Percentiles rank a stretch among this genome's conserved stretches.
Conservation (phyloP, 2,888 invertebrate genomes). For the Hirtodrosophila confusa region DNA sequence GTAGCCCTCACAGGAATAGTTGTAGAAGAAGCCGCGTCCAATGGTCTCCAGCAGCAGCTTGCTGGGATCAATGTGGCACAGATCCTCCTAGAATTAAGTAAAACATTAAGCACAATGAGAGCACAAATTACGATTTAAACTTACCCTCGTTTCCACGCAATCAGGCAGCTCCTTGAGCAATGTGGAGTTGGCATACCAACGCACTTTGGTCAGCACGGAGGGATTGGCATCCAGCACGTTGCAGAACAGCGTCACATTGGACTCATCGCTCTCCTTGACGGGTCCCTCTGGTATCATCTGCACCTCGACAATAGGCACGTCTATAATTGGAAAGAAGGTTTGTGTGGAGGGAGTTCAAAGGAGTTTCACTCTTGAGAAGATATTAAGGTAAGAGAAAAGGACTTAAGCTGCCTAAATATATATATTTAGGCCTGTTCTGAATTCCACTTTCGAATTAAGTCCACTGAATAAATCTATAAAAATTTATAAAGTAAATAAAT, state of each 20-base stretch:
- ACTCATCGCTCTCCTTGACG: constrained; percentile 90
- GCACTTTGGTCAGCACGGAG: constrained; percentile 88
- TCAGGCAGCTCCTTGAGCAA: constrained; percentile 93
- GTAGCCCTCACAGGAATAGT: constrained; percentile 96
- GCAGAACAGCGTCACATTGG: constrained; percentile 93
- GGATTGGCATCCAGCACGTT: constrained; percentile 93
- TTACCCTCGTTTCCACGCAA: constrained; percentile 85
- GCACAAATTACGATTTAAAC: constrained; percentile 13
- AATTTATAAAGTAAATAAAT: too few species aligned
- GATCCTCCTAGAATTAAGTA: constrained; percentile 84
- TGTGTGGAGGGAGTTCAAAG: too few species aligned
- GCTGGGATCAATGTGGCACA: constrained; percentile 94
- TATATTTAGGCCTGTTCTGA: too few species aligned
- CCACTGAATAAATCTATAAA: too few species aligned
- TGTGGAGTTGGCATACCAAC: constrained; percentile 94
- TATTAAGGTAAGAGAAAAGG: too few species aligned
- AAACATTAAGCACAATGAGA: neutral
- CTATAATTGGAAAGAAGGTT: constrained; percentile 84
- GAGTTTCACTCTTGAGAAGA: too few species aligned
- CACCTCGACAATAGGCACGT: constrained; percentile 91
- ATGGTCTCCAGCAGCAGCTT: constrained; percentile 93
- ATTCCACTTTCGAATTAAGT: too few species aligned
- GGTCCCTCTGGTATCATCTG: constrained; percentile 91
- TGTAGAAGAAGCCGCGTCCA: constrained; percentile 95
- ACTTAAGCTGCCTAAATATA: too few species aligned